Evolutionary conservation across 2,888 invertebrate genomes (phyloP), one percentile per base, ranked within the genome.

Genomic region (Diachrysia chrysitis): DNA sequence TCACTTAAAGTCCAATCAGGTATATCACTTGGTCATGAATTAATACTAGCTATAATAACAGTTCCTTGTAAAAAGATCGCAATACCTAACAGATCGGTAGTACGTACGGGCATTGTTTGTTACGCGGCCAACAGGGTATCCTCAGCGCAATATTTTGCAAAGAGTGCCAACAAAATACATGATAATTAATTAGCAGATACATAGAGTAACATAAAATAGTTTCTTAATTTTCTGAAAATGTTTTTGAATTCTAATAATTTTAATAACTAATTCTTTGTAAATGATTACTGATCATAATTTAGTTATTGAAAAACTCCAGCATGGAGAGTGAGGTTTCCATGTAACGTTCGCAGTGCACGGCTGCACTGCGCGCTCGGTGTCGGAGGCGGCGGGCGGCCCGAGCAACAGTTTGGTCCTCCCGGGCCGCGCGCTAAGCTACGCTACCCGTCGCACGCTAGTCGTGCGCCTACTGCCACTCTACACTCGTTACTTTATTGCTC

Each of bases 401-500:
- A 76, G 86, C 90, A 85, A 89, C 90, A 88, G 85, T 83, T 91
- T 90, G 91, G 91, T 91, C 91, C 85, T 87, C 87, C 82, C 88
- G 84, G 85, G 83, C 72, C 82, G 84, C 84, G 71, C 83, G 80
- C 83, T 76, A 76, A 64, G 80, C 85, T 85, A 86, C 82, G 85
- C 88, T 88, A 89, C 86, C 83, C 90, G 80, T 82, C 81, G 84
- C 91, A 90, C 91, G 90, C 91, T 91, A 92, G 81, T 89, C 89
- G 89, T 90, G 89, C 91, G 73, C 83, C 85, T 88, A 86, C 84
- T 86, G 87, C 83, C 88, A 84, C 86, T 85, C 87, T 89, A 89
- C 87, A 84, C 89, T 84, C 84, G 84, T 90, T 90, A 91, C 86
- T 87, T 93, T 94, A 94, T 93, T 93, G 93, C 92, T 94, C 92